Percentiles rank a stretch among this genome's conserved stretches.
phyloP scores from a whole-genome alignment of 2,797 vertebrate genomes.

The Enteromius trimaculatus region DNA sequence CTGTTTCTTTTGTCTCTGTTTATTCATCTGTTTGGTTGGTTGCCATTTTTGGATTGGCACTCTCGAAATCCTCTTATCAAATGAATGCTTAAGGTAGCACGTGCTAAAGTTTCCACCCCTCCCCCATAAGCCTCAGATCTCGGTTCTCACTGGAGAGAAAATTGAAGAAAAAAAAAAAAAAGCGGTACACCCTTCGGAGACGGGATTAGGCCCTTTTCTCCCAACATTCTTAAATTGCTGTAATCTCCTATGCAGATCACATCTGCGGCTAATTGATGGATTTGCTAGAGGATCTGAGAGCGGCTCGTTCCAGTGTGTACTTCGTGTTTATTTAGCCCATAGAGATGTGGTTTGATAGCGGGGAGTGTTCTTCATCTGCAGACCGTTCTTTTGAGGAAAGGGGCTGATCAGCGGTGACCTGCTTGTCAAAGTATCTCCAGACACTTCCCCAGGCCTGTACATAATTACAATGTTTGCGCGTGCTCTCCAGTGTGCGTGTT shows the following conservation, averaged over 20 bases:
- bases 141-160: slow-evolving; percentile 67
- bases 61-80: slow-evolving; percentile 37
- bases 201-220: slow-evolving; percentile 74
- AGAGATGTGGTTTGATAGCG: slow-evolving; percentile 42
- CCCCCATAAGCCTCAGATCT: slow-evolving; percentile 32
- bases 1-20: slow-evolving; percentile 37
- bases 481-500: slow-evolving; percentile 45
- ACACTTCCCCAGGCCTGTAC: slow-evolving; percentile 54
- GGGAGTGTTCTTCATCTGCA: slow-evolving; percentile 63
- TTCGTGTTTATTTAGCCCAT: slow-evolving; percentile 75
- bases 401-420: slow-evolving; percentile 65
- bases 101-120: slow-evolving; percentile 29
- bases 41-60: slow-evolving; percentile 32
- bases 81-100: slow-evolving; percentile 16
- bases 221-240: slow-evolving; percentile 75
- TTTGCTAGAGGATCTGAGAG: slow-evolving; percentile 78
- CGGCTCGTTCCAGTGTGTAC: slow-evolving; percentile 68
- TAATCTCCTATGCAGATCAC: slow-evolving; percentile 82
- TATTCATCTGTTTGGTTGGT: slow-evolving; percentile 27
- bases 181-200: slow-evolving; percentile 71
- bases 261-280: slow-evolving; percentile 83
- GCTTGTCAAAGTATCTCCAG: slow-evolving; percentile 65
- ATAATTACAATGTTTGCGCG: slow-evolving; percentile 61
- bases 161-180: slow-evolving; percentile 65
- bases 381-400: slow-evolving; percentile 49